These are phyloP conservation scores for Ladona fulva DNA, from an alignment of 1,140 invertebrate genomes.

Conservation along the genomic window DNA sequence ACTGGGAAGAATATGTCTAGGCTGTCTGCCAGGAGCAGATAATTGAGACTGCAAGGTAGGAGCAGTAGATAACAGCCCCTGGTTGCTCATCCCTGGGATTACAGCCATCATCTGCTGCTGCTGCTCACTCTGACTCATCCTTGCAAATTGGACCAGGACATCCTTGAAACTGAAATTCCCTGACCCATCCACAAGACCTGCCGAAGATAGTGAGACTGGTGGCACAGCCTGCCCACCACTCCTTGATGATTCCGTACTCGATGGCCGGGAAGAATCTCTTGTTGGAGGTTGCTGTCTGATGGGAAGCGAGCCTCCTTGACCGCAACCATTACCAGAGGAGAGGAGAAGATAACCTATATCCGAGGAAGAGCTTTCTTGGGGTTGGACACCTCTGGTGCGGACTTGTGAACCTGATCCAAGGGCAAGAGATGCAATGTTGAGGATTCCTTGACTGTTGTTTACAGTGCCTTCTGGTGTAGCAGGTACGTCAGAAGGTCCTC, in stretches of 20 bases:
- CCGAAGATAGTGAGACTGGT: conserved; percentile 15
- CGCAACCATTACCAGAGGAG: background rate
- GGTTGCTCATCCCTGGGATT: background rate
- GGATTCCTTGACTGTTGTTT: conserved; percentile 23
- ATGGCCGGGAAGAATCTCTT: conserved; percentile 37
- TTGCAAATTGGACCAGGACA: conserved; percentile 66
- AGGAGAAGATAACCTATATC: conserved; percentile 21
- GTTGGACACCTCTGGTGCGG: conserved; percentile 29
- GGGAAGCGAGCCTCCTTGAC: background rate
- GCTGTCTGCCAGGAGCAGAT: background rate
- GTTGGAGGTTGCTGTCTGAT: conserved; percentile 15
- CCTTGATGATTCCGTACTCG: conserved; percentile 43
- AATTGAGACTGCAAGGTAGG: conserved; percentile 15
- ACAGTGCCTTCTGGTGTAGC: background rate
- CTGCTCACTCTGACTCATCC: conserved; percentile 37
- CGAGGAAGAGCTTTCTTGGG: conserved; percentile 22
- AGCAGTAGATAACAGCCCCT: background rate
- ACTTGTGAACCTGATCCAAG: conserved; percentile 36
- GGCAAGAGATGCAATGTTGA: conserved; percentile 32
- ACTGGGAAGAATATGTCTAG: background rate
- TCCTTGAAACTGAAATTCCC: conserved; percentile 55
- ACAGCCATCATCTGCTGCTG: conserved; percentile 12
- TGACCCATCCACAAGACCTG: background rate
- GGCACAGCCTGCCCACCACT: conserved; percentile 30
- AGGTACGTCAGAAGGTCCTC: conserved; percentile 27